Evolutionary conservation across 2,888 invertebrate genomes (phyloP).

Genomic region (Xanthostigma xanthostigma): DNA sequence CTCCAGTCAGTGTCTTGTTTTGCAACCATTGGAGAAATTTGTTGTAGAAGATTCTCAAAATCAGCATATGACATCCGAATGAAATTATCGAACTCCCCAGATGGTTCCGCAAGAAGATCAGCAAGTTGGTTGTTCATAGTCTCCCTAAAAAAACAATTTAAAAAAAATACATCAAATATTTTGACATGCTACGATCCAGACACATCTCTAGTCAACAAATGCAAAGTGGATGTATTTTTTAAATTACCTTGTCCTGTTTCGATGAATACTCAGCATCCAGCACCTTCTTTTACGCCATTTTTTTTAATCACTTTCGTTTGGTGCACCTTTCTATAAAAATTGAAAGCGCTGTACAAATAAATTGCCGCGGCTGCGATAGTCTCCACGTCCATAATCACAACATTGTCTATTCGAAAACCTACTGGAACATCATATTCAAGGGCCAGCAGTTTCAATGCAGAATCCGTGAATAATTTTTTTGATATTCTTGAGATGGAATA

Average conservation of each 20-base stretch:
- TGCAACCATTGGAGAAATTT: constrained; percentile 18
- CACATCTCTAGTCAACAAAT: too few relatives aligned
- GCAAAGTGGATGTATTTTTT: background rate
- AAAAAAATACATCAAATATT: background rate
- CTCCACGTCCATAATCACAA: too few relatives aligned
- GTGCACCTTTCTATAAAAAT: background rate
- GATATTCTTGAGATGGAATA: constrained; percentile 12
- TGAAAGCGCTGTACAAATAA: too few relatives aligned
- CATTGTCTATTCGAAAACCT: constrained; percentile 14
- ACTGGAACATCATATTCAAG: constrained; percentile 13
- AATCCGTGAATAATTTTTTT: constrained; percentile 14
- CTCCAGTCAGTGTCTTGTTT: constrained; percentile 18
- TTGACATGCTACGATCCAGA: too few relatives aligned
- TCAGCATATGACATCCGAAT: constrained; percentile 16
- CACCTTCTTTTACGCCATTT: constrained; percentile 2
- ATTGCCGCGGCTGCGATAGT: too few relatives aligned
- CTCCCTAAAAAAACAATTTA: constrained; percentile 1
- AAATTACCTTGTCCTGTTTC: constrained; percentile 4
- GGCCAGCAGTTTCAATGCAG: constrained; percentile 10
- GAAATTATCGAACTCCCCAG: constrained; percentile 19
- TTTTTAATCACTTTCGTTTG: constrained; percentile 1
- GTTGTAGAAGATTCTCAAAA: constrained; percentile 18
- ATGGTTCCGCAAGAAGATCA: constrained; percentile 11
- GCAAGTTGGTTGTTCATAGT: background rate
- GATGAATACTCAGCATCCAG: constrained; percentile 3